Conservation (phyloP, 2,113 vertebrate species). For the Coptodon bakossiorum region DNA sequence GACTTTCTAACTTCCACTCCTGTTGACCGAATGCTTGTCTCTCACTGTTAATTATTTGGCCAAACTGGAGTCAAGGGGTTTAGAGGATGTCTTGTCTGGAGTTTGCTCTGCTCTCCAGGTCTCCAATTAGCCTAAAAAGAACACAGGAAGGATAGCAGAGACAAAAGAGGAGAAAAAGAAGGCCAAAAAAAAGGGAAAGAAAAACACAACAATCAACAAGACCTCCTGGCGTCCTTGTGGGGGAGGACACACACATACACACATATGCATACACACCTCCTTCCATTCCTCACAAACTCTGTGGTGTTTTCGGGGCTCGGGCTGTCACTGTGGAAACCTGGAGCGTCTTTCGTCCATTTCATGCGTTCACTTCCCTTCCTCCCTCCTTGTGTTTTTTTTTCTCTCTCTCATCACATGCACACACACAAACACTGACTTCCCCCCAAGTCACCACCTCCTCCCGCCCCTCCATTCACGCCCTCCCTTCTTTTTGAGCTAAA, state of each 20-base stretch:
- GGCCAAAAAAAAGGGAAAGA: conserved; percentile 53
- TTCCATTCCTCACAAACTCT: conserved; percentile 25
- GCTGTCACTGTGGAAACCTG: conserved; percentile 84
- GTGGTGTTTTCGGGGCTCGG: conserved; percentile 64
- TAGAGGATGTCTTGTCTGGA: conserved; percentile 41
- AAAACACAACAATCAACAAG: conserved; percentile 70
- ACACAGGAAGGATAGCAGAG: conserved; percentile 42
- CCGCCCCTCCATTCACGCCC: conserved; percentile 78
- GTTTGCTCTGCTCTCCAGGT: conserved; percentile 53
- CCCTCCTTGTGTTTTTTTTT: conserved; percentile 63
- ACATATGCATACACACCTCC: background rate
- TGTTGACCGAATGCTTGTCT: conserved; percentile 53
- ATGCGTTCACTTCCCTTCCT: conserved; percentile 63
- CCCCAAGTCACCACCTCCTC: conserved; percentile 47
- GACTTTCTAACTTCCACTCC: conserved; percentile 51
- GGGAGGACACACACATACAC: background rate
- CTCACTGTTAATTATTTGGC: conserved; percentile 70
- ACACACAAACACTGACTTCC: conserved; percentile 10
- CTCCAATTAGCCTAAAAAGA: conserved; percentile 71
- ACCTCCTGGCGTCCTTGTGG: conserved; percentile 60
- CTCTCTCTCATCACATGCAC: conserved; percentile 24
- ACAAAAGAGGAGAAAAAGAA: conserved; percentile 49
- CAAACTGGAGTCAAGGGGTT: conserved; percentile 63
- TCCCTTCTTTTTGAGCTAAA: conserved; percentile 72
- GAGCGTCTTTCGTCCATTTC: conserved; percentile 54